These are phyloP conservation scores for Guaruba guarouba DNA, from an alignment of 2,113 vertebrate species.

Conservation along the genomic window DNA sequence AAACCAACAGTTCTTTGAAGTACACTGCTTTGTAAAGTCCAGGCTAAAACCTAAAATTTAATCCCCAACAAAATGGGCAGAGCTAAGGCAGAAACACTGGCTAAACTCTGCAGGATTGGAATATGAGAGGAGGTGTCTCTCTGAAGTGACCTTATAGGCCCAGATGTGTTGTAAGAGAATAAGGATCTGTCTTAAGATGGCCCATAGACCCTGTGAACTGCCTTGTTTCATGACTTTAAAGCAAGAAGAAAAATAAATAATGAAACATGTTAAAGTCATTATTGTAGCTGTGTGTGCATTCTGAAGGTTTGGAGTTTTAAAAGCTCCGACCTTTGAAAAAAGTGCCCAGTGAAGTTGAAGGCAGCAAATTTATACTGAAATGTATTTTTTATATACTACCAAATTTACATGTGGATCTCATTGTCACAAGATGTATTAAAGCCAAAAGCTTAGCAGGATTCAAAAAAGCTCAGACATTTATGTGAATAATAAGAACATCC, in stretches of 20 bases:
- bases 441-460: conserved; percentile 52
- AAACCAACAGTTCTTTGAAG: conserved; percentile 63
- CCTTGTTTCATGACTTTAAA: conserved; percentile 51
- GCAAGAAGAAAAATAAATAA: conserved; percentile 56
- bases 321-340: conserved; percentile 21
- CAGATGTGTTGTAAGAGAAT: conserved; percentile 55
- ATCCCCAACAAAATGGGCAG: conserved; percentile 56
- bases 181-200: conserved; percentile 43
- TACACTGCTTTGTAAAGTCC: conserved; percentile 29
- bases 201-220: conserved; percentile 44
- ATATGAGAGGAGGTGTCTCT: conserved; percentile 49
- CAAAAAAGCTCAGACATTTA: conserved; percentile 46
- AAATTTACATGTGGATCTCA: conserved; percentile 61
- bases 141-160: conserved; percentile 56
- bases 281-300: background rate
- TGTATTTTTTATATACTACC: conserved; percentile 31
- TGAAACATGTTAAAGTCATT: conserved; percentile 58
- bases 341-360: conserved; percentile 24
- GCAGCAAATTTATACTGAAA: conserved; percentile 33
- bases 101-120: conserved; percentile 16
- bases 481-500: conserved; percentile 57
- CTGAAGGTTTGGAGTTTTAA: background rate
- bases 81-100: conserved; percentile 26
- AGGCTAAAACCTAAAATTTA: conserved; percentile 49
- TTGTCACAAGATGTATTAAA: conserved; percentile 52